Base-by-base conservation (phyloP, 2,113 vertebrate genomes). In the Eira barbara region DNA sequence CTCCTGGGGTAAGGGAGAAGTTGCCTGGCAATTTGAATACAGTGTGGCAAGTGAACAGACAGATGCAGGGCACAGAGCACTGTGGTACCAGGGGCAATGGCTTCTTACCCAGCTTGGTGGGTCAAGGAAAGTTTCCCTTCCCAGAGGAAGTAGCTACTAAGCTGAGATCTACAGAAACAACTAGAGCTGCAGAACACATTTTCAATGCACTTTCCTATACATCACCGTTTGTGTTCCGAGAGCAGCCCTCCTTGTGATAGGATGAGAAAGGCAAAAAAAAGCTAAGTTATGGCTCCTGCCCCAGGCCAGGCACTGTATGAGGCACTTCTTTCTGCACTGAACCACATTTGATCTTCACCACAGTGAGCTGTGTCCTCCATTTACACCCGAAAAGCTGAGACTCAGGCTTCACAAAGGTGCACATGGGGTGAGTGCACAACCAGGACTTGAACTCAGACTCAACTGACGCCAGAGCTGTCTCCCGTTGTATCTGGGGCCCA, bases 281-380 rank as follows among this genome's bases (percentile, higher is more conserved):
- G 31, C 21, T 23, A 92, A 9, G 12, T 31, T 4, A 0, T n/a
- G 10, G 74, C 25, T 78, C 7, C 7, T 36, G 29, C 47, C 36
- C 5, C 12, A 55, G n/a, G 8, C 39, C 65, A 69, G 73, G 63
- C 13, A 39, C 49, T 20, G 17, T 57, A 17, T 36, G 21, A 42
- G 81, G 69, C 36, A 65, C 84, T 81, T 97, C 84, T 81, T 97
- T 63, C 74, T 42, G 20, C 39, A 52, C 29, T 17, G 52, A 34
- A 39, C 25, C 92, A 4, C 8, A 78, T 39, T 57, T 81, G 36
- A 20, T 71, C 65, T 57, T 71, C 49, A 81, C 21, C 49, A 29
- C 27, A 79, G 1, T 78, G 36, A 92, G 7, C 89, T 36, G 65
- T 86, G n/a, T 25, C 34, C 11, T 82, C 13, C 12, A 42, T 82